Evolutionary conservation across 2,888 invertebrate genomes (phyloP).

Genomic region (Boloria selene): DNA sequence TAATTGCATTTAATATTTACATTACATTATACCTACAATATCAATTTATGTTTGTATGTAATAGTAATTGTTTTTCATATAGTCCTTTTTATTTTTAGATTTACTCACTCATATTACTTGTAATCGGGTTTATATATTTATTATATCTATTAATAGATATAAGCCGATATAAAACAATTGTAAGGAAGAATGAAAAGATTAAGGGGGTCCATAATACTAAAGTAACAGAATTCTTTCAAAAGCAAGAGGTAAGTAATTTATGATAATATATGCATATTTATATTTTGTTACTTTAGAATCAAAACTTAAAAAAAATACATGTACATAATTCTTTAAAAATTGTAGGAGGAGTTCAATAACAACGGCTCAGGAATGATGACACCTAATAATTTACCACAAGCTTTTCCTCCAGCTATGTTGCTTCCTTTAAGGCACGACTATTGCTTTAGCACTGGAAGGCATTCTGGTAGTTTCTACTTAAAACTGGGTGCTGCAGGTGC

Average conservation of each 20-base stretch:
- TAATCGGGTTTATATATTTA: conserved; percentile 83
- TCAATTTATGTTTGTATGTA: too few species aligned
- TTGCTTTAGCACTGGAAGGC: conserved; percentile 86
- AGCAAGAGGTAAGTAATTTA: conserved; percentile 62
- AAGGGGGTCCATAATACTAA: conserved; percentile 64
- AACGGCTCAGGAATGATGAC: conserved; percentile 51
- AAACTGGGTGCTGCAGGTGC: conserved; percentile 88
- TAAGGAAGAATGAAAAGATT: conserved; percentile 69
- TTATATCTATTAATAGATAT: conserved; percentile 84
- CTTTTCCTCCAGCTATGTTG: conserved; percentile 66
- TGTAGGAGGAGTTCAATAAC: conserved; percentile 44
- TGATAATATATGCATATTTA: neutral
- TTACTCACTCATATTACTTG: conserved; percentile 83
- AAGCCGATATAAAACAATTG: conserved; percentile 77
- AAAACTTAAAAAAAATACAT: neutral
- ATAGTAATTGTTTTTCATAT: too few species aligned
- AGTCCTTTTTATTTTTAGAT: conserved; percentile 65
- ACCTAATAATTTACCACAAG: conserved; percentile 47
- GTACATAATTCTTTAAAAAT: neutral
- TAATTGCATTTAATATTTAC: neutral
- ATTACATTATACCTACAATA: too few species aligned
- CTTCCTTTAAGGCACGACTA: conserved; percentile 80
- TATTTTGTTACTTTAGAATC: neutral
- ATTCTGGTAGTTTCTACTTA: conserved; percentile 88
- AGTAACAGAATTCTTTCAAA: conserved; percentile 67